Percentiles rank a stretch among this genome's conserved stretches.
Evolutionary conservation across 1,140 invertebrate species (phyloP).

Genomic region (Frieseomelitta varia): DNA sequence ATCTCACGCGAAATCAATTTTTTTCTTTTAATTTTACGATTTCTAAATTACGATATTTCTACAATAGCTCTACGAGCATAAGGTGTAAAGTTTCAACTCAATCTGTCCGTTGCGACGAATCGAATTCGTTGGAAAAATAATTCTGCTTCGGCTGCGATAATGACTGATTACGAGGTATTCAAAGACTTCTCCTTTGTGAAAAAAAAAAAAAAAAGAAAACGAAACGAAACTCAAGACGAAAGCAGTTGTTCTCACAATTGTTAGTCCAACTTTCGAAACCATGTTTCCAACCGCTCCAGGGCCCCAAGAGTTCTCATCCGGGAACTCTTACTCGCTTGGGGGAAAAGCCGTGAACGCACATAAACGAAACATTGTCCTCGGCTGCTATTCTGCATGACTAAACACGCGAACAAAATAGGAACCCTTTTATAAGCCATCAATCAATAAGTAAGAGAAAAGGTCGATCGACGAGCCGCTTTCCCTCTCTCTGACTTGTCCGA

Average conservation of each 20-base stretch:
- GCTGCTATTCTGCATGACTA: conserved; percentile 74
- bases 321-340: conserved; percentile 10
- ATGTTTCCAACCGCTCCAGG: neutral
- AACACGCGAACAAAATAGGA: conserved; percentile 69
- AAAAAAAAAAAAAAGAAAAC: neutral
- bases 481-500: neutral
- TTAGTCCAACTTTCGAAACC: neutral
- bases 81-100: too few species aligned
- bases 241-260: neutral
- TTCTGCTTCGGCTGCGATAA: too few species aligned
- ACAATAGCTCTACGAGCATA: too few species aligned
- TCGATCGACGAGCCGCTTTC: conserved; percentile 46
- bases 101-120: too few species aligned
- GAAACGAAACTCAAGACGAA: too few species aligned
- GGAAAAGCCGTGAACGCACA: neutral
- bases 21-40: too few species aligned
- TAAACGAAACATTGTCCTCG: conserved; percentile 41
- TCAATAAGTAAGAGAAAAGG: conserved; percentile 68
- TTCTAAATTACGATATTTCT: too few species aligned
- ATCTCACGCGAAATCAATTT: too few species aligned
- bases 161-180: neutral
- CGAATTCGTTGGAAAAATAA: too few species aligned
- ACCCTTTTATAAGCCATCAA: conserved; percentile 76
- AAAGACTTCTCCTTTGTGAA: neutral
- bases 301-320: too few species aligned